A percentile compares a stretch with the other conserved stretches of the same genome.
Evolutionary conservation across 2,797 vertebrate species (phyloP).

Genomic region (Catharus ustulatus): DNA sequence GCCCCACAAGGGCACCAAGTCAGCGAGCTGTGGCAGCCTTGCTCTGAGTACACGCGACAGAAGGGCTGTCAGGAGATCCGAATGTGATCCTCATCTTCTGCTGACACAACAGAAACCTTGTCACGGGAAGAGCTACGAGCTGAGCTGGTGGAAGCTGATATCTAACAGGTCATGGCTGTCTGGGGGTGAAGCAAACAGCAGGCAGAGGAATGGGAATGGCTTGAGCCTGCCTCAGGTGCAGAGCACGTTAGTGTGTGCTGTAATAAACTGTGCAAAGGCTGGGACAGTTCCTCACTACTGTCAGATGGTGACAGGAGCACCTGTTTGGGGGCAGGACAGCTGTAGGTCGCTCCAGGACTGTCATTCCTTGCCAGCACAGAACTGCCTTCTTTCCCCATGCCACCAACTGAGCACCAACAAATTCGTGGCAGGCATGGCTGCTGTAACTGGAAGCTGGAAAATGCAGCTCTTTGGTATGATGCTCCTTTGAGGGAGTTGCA

Average conservation of each 20-base stretch:
- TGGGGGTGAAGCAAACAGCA: background rate
- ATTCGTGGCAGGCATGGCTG: background rate
- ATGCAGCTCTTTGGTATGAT: constrained; percentile 47
- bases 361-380: background rate
- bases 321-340: background rate
- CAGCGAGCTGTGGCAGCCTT: background rate
- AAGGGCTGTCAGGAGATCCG: background rate
- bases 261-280: background rate
- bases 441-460: constrained; percentile 32
- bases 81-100: background rate
- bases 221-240: background rate
- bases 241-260: background rate
- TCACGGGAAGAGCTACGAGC: background rate
- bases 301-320: background rate
- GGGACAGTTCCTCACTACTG: background rate
- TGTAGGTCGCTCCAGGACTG: background rate
- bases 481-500: constrained; percentile 10
- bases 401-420: constrained; percentile 23
- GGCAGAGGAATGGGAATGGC: background rate
- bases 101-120: background rate
- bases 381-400: background rate
- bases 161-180: background rate
- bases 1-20: fast-evolving
- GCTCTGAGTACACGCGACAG: fast-evolving
- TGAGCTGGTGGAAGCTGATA: background rate